These are phyloP conservation scores for Lasiurus borealis DNA, from an alignment of 2,113 vertebrate genomes.

Conservation along the genomic window DNA sequence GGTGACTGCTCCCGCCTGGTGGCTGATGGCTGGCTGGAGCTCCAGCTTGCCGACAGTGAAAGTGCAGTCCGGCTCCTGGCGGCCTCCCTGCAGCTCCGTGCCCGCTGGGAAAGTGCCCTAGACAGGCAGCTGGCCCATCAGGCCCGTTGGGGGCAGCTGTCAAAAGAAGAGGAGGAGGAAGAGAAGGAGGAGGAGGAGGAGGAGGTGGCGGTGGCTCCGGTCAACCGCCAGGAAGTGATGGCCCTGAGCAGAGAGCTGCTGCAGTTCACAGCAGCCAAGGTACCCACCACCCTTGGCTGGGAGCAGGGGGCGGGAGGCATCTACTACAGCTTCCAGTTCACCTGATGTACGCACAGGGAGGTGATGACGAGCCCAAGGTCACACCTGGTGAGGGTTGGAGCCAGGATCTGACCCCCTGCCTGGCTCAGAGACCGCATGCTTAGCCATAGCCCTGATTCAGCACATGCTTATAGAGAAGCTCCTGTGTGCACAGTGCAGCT, in stretches of 20 bases:
- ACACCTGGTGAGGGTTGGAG: background rate
- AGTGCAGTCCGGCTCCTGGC: constrained; percentile 88
- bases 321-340: background rate
- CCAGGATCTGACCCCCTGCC: background rate
- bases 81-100: constrained; percentile 86
- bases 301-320: fast-evolving
- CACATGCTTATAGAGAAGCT: fast-evolving
- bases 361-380: background rate
- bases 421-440: fast-evolving
- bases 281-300: background rate
- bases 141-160: background rate
- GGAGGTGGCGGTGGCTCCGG: fast-evolving
- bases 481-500: fast-evolving
- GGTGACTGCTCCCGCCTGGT: constrained; percentile 92
- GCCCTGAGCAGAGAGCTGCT: constrained; percentile 88
- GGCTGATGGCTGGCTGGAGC: constrained; percentile 93
- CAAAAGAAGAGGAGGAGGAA: constrained; percentile 61
- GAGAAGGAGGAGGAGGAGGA: constrained; percentile 55
- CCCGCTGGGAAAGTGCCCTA: constrained; percentile 90
- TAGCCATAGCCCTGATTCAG: fast-evolving
- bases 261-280: constrained; percentile 86
- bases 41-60: constrained; percentile 84
- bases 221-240: constrained; percentile 76
- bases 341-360: background rate
- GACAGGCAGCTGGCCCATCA: constrained; percentile 85